Conservation (phyloP, 1,140 invertebrate species). For the Atopsyche davidsoni region DNA sequence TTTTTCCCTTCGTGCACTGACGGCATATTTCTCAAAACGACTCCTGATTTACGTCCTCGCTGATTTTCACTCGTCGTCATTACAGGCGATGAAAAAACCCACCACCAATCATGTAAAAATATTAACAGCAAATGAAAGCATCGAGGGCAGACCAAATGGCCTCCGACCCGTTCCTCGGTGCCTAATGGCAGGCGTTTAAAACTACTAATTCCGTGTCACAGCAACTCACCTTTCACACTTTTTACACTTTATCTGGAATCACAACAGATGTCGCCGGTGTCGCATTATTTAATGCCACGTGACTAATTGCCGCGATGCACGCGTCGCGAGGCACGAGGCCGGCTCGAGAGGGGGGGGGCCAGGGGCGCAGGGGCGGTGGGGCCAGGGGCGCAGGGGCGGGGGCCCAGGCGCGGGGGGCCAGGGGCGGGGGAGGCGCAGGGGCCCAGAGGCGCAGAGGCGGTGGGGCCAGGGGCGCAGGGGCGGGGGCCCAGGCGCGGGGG, state of each 20-base stretch:
- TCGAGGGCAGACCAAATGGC: too few relatives aligned
- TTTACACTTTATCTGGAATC: constrained; percentile 19
- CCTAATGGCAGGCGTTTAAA: too few relatives aligned
- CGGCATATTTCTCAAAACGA: too few relatives aligned
- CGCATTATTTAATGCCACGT: constrained; percentile 19
- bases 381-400: constrained; percentile 3
- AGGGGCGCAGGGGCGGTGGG: constrained; percentile 5
- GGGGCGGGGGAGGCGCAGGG: not conserved
- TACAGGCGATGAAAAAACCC: too few relatives aligned
- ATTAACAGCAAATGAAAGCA: too few relatives aligned
- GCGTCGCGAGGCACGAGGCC: constrained; percentile 18
- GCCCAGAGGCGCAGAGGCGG: not conserved
- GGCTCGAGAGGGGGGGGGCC: constrained; percentile 16
- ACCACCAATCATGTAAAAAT: too few relatives aligned
- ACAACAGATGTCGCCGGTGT: constrained; percentile 25
- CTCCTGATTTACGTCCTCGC: too few relatives aligned
- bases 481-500: too few relatives aligned
- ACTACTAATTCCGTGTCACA: constrained; percentile 5
- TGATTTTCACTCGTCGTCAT: too few relatives aligned
- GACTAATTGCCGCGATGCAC: constrained; percentile 28
- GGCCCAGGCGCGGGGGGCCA: not conserved
- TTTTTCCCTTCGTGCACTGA: too few relatives aligned
- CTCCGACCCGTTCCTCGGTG: too few relatives aligned
- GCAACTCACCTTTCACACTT: constrained; percentile 4
- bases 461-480: too few relatives aligned